Percentiles rank a stretch among this genome's conserved stretches.
These are phyloP conservation scores for Metaphire vulgaris DNA, from an alignment of 1,140 invertebrate species.

Conservation along the genomic window DNA sequence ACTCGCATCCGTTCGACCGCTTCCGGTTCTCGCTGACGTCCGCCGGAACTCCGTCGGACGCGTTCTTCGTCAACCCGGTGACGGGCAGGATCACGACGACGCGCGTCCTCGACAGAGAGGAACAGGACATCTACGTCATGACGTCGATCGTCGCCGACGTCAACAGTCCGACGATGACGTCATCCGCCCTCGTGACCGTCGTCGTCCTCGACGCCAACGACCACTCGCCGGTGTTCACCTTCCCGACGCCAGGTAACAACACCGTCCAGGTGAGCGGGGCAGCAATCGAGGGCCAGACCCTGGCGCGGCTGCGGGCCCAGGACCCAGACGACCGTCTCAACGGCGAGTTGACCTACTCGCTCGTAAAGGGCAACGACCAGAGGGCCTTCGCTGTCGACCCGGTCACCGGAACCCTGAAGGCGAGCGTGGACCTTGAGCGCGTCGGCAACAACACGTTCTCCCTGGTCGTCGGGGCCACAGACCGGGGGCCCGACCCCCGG, in stretches of 20 bases:
- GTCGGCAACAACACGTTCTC: conserved; percentile 8
- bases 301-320: neutral
- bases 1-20: conserved; percentile 21
- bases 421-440: neutral
- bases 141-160: conserved; percentile 9
- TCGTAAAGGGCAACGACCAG: conserved; percentile 4
- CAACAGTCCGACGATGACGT: neutral
- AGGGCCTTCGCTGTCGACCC: conserved; percentile 8
- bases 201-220: conserved; percentile 24
- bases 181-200: conserved; percentile 10
- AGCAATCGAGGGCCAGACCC: neutral
- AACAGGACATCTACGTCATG: conserved; percentile 10
- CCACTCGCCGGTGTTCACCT: conserved; percentile 23
- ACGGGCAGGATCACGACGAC: conserved; percentile 24
- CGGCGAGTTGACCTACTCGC: conserved; percentile 1
- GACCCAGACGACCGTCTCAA: conserved; percentile 6
- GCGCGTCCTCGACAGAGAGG: conserved; percentile 25
- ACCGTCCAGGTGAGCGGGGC: conserved; percentile 7
- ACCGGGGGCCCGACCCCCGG: neutral
- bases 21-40: conserved; percentile 12
- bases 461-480: neutral
- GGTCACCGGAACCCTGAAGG: conserved; percentile 1
- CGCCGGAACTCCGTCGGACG: conserved; percentile 4
- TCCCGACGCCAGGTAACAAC: conserved; percentile 26
- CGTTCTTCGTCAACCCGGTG: conserved; percentile 17